These are phyloP conservation scores for Harpegnathos saltator DNA, from an alignment of 1,140 invertebrate genomes.

Conservation along the genomic window DNA sequence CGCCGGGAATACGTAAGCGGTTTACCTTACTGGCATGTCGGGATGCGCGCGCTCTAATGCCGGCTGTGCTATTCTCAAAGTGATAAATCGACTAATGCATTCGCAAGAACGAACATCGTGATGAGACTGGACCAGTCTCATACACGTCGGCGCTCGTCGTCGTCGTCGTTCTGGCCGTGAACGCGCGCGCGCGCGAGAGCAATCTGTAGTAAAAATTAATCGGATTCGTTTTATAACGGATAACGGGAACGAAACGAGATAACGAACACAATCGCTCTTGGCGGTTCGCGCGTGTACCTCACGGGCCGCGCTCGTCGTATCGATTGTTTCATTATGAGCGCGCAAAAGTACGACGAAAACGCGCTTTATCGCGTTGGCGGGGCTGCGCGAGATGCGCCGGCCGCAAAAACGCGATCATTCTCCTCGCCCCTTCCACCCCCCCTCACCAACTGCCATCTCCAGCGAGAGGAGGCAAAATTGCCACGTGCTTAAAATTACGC, in stretches of 20 bases:
- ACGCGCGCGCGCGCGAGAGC: no score
- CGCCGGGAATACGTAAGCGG: constrained; percentile 40
- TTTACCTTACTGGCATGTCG: constrained; percentile 28
- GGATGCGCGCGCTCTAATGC: background rate
- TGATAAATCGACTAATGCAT: constrained; percentile 45
- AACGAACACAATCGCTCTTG: background rate
- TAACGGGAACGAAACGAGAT: no score
- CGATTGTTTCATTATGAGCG: background rate
- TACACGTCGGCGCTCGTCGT: background rate
- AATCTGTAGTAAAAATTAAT: constrained; percentile 33
- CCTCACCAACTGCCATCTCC: background rate
- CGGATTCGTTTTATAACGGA: background rate
- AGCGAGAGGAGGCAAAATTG: background rate
- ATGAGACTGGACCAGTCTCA: constrained; percentile 7
- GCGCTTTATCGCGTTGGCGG: no score
- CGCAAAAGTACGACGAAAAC: no score
- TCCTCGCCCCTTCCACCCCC: no score
- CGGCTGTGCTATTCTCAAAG: constrained; percentile 21
- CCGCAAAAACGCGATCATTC: background rate
- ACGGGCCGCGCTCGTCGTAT: background rate
- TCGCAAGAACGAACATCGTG: constrained; percentile 5
- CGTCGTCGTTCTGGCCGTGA: no score
- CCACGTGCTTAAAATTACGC: constrained; percentile 19
- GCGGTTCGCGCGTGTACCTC: no score
- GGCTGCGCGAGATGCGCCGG: background rate